Conservation (phyloP, 2,888 invertebrate genomes). For the Noctuana brunneofusca region DNA sequence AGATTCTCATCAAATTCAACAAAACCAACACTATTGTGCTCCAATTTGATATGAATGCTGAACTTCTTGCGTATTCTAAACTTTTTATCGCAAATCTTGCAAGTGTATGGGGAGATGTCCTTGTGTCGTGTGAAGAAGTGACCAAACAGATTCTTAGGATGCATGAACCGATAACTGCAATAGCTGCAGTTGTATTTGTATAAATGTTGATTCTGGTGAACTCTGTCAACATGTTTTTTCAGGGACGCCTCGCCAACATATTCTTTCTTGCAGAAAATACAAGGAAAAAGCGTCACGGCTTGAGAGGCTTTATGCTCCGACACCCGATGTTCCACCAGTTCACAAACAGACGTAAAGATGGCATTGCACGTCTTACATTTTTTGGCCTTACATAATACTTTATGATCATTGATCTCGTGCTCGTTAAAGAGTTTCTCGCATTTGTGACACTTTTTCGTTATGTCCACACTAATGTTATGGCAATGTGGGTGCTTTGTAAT, state of each 20-base stretch:
- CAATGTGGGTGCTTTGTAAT: constrained; percentile 37
- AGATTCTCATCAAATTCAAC: constrained; percentile 69
- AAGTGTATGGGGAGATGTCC: constrained; percentile 62
- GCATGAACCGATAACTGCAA: constrained; percentile 59
- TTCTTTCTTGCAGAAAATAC: constrained; percentile 60
- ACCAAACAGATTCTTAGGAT: constrained; percentile 64
- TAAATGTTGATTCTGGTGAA: constrained; percentile 51
- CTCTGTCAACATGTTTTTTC: constrained; percentile 57
- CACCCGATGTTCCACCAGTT: constrained; percentile 54
- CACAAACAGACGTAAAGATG: constrained; percentile 41
- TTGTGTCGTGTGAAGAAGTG: constrained; percentile 64
- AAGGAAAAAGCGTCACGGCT: constrained; percentile 47
- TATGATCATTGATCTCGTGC: constrained; percentile 42
- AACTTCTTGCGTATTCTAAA: constrained; percentile 62
- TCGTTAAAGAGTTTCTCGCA: constrained; percentile 47
- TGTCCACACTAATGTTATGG: background rate
- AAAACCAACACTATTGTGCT: constrained; percentile 61
- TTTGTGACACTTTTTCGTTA: constrained; percentile 43
- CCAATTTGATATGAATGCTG: constrained; percentile 68
- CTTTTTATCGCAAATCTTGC: constrained; percentile 62
- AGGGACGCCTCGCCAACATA: constrained; percentile 54
- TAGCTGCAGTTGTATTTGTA: constrained; percentile 67
- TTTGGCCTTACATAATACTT: constrained; percentile 47
- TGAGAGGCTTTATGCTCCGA: constrained; percentile 49
- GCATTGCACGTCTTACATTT: constrained; percentile 55